Conservation (phyloP, 35 echinoderm and acorn worm genomes). For the Lytechinus variegatus region DNA sequence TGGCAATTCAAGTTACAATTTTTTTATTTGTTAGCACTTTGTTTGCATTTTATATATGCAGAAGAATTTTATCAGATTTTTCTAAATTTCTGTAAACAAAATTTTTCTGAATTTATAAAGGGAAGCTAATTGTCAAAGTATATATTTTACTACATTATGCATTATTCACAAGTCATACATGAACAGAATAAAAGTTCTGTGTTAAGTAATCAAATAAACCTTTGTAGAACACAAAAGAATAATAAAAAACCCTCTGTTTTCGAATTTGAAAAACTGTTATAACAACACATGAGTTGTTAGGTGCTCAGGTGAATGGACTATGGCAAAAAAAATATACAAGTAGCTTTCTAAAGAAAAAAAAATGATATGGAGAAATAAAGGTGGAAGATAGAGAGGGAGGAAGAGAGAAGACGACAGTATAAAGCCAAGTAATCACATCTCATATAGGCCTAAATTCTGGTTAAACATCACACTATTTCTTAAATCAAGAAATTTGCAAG, state of each 20-base stretch:
- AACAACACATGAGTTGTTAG: background rate
- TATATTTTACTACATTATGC: background rate
- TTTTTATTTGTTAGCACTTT: background rate
- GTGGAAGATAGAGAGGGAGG: background rate
- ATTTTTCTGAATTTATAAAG: background rate
- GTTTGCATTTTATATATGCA: background rate
- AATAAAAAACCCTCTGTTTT: background rate
- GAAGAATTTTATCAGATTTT: background rate
- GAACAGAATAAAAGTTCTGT: background rate
- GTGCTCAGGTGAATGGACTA: background rate
- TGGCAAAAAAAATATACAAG: background rate
- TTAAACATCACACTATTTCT: too few relatives aligned
- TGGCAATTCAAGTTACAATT: background rate
- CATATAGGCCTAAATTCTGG: too few relatives aligned
- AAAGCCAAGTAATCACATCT: background rate
- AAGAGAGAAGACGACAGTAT: background rate
- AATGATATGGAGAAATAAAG: background rate
- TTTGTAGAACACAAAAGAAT: background rate
- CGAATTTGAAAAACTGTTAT: background rate
- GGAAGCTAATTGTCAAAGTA: background rate
- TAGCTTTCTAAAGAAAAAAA: background rate
- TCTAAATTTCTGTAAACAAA: background rate
- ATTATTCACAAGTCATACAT: background rate
- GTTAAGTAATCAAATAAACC: background rate
- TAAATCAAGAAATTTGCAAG: too few relatives aligned